Evolutionary conservation across 2,888 invertebrate genomes (phyloP).

Genomic region (Oscheius sp.): DNA sequence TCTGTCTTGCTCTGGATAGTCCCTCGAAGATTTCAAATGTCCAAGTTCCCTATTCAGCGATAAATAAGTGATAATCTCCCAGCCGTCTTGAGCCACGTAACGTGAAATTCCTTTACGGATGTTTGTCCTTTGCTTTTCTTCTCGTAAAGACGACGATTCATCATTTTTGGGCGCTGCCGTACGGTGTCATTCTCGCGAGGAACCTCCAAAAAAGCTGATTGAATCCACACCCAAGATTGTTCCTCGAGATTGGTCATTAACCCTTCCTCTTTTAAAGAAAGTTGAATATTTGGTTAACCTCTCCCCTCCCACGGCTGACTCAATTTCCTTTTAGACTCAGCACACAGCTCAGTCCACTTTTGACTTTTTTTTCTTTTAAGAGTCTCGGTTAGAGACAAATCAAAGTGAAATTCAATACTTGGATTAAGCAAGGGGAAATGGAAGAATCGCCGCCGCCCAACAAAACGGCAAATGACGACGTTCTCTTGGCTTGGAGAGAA

Average conservation of each 20-base stretch:
- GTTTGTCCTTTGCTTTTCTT: too few species aligned
- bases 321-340: background rate
- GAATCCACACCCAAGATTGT: background rate
- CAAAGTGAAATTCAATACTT: conserved; percentile 15
- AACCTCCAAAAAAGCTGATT: background rate
- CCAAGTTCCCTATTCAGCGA: too few species aligned
- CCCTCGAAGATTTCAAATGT: too few species aligned
- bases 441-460: conserved; percentile 3
- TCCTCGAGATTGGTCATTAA: background rate
- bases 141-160: too few species aligned
- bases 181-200: background rate
- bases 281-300: too few species aligned
- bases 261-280: background rate
- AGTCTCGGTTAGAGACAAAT: conserved; percentile 12
- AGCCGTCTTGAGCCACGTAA: background rate
- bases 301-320: background rate
- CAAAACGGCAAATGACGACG: conserved; percentile 6
- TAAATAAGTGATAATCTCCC: too few species aligned
- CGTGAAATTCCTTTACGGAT: background rate
- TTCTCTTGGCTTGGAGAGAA: background rate
- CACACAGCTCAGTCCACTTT: background rate
- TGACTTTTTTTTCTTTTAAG: background rate
- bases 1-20: too few species aligned
- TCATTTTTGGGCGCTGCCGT: background rate
- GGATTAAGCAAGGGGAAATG: conserved; percentile 8